Base-by-base conservation (phyloP, 2,888 invertebrate genomes). In the Microctonus hyperodae region DNA sequence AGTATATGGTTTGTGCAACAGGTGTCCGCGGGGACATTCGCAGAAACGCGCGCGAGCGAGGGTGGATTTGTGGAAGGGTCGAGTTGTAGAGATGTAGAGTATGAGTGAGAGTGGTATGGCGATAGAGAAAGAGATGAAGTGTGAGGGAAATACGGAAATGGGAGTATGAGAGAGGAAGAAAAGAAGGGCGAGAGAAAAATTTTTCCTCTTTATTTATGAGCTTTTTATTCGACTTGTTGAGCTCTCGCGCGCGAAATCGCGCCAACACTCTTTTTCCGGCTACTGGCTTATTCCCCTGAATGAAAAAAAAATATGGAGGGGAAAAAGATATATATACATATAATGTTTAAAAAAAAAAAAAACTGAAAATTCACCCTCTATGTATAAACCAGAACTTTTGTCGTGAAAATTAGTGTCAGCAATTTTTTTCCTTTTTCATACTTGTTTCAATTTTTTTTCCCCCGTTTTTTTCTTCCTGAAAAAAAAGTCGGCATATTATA, bases 161-260 rank as follows among this genome's bases (percentile, higher is more conserved):
- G 67, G 71, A 74, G 72, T 65, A 75, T 73, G 73, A 68, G 70
- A 72, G 71, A 74, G 72, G 71, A 73, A 72, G 33, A 57, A 63
- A 62, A 68, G 65, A 69, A 71, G 71, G 72, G 75, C 73, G 72
- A 69, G 57, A 71, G 69, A 69, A 66, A 69, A 79, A 76, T 76
- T 75, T 75, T 78, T 76, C 78, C 77, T 79, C 79, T 82, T 82
- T 83, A 83, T 83, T 84, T 84, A 83, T 82, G 83, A 81, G 83
- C 82, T 83, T 83, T 83, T 83, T 83, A 83, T 83, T 82, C 83
- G 81, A 83, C 83, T 83, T 83, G 83, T 83, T 83, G 83, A 83
- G 77, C 79, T 77, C 70, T 74, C 73, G 73, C 71, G 75, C 72
- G 71, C 68, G 67, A 69, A 72, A 71, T 68, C 62, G 60, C 55